Evolutionary conservation across 1,140 invertebrate genomes (phyloP), one percentile per base, ranked within the genome.

Genomic region (Rhagoletis pomonella): DNA sequence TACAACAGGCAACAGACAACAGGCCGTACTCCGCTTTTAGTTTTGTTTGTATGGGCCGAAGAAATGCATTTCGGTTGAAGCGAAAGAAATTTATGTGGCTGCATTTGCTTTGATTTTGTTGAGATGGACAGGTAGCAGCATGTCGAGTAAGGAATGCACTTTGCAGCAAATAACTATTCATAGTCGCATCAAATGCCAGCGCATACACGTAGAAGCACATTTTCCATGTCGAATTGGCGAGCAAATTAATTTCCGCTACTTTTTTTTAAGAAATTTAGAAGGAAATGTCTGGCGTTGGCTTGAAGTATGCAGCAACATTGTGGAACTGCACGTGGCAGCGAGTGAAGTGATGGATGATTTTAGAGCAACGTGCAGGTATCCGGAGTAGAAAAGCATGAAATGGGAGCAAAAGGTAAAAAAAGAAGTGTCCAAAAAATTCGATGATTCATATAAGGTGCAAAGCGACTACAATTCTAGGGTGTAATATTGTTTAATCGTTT

Each of bases 161-260:
- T 19, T 47, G 1, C 29, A 19, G n/a, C 1, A 29, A 81, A 55
- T 55, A 47, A 47, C 73, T 29, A 9, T 55, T 81, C 5, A 14
- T 7, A 55, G 5, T 55, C 50, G 17, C 17, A 55, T 6, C 17
- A 81, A 55, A 81, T 81, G 73, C 73, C 73, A 81, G 73, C 73
- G 47, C 73, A 50, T 55, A 9, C n/a, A 81, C 7, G 50, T 55
- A 55, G 47, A 17, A 10, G 7, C 19, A 81, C 29, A 29, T 81
- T 50, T 29, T 55, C n/a, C 47, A 58, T 29, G 6, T 1, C 29
- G 29, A 81, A 19, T n/a, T 55, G n/a, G 47, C 9, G 4, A 29
- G 73, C 44, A 17, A 81, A 81, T 81, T 81, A 55, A 55, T 81
- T 81, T 81, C 73, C 73, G 17, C 6, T 55, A 9, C 47, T 17